phyloP scores from a whole-genome alignment of 2,888 invertebrate species.

The Zygothrica quintamaculata region DNA sequence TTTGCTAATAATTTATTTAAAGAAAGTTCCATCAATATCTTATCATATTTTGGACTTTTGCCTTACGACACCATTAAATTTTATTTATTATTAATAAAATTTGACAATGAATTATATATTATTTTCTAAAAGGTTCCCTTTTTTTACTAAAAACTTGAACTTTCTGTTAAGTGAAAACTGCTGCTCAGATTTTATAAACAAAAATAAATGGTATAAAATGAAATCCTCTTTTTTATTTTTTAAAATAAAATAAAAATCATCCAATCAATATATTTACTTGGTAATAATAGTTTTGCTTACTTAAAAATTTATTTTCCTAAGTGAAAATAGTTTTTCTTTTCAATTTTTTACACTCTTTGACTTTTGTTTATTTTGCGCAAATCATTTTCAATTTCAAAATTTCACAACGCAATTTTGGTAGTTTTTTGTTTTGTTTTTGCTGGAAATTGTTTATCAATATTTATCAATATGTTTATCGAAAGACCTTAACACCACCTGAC shows the following conservation, averaged over 20 bases:
- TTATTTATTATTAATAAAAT: background rate
- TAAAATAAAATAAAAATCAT: too few relatives aligned
- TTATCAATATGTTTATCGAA: constrained; percentile 68
- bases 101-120: constrained; percentile 1
- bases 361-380: constrained; percentile 14
- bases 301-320: too few relatives aligned
- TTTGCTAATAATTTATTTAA: background rate
- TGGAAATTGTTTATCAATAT: constrained; percentile 67
- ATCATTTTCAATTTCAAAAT: background rate
- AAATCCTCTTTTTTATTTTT: too few relatives aligned
- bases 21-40: constrained; percentile 17
- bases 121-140: too few relatives aligned
- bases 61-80: constrained; percentile 24
- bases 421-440: background rate
- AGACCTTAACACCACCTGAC: constrained; percentile 65
- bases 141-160: too few relatives aligned
- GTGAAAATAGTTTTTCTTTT: too few relatives aligned
- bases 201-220: too few relatives aligned
- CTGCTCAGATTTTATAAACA: too few relatives aligned
- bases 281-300: too few relatives aligned
- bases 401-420: constrained; percentile 31
- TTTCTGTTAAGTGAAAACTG: too few relatives aligned
- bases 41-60: constrained; percentile 15
- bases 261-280: too few relatives aligned
- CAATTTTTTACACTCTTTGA: constrained; percentile 17